Evolutionary conservation across 2,888 invertebrate genomes (phyloP), one percentile per base, ranked within the genome.

Genomic region (Ormyrus labotus): DNA sequence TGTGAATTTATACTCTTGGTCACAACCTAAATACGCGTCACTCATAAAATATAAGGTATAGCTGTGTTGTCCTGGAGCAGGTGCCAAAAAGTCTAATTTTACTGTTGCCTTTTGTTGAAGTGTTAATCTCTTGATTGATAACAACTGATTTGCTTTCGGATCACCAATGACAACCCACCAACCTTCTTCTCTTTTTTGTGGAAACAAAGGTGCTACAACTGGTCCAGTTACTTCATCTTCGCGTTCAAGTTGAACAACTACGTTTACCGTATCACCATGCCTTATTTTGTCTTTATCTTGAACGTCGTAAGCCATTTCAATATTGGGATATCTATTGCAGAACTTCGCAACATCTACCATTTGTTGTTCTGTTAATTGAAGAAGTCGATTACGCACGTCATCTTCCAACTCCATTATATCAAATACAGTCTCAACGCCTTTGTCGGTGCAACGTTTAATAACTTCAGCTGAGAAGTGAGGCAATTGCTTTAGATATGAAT

Each of bases 81-180:
- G 98, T 50, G 98, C 98, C 55, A 98, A 96, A 91, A 99, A 99
- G 91, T 98, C 98, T 70, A 98, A 92, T 76, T 93, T 94, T 0
- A 95, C 96, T 88, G 96, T 96, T 0, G 99, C 98, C 87, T 95
- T 97, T 88, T 98, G 97, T 83, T 97, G 98, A 11, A 99, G 93
- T 0, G 98, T 98, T 48, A 99, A 93, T 57, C 99, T 94, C 91
- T 99, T 99, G 91, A 99, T 99, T 9, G 99, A 99, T 7, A 99
- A 93, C 64, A 99, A 92, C 0, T 98, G 97, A 92, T 99, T 99
- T 51, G 94, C 93, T 89, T 97, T 97, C 0, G 98, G 97, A 89
- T 99, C 99, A 0, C 99, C 99, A 84, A 99, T 97, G 9, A 99
- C 99, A 58, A 99, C 97, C 99, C 99, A 99, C 96, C 96, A 97